Evolutionary conservation across 2,888 invertebrate genomes (phyloP).

Genomic region (Therioaphis trifolii): DNA sequence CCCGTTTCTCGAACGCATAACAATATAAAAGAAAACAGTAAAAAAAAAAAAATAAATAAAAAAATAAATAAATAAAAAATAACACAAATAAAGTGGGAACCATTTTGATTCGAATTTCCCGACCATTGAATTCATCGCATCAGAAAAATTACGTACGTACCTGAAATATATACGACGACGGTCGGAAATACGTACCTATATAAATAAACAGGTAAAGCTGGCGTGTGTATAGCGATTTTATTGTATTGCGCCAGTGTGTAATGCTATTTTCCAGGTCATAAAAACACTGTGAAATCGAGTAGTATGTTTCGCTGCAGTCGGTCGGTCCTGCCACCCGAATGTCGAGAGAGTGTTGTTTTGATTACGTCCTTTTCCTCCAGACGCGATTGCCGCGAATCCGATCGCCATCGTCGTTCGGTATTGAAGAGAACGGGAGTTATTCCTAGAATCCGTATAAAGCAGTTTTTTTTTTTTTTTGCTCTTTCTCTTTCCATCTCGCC

Average conservation of each 20-base stretch:
- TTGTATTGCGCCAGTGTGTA: slow-evolving; percentile 8
- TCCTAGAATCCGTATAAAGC: neutral
- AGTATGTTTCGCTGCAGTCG: neutral
- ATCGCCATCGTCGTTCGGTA: neutral
- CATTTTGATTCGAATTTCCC: neutral
- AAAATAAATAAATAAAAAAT: slow-evolving; percentile 5
- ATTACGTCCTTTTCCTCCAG: neutral
- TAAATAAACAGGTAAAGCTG: neutral
- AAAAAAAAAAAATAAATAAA: neutral
- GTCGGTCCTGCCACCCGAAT: neutral
- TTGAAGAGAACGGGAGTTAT: neutral
- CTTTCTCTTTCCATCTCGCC: no score
- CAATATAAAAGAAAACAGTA: neutral
- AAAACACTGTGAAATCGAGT: slow-evolving; percentile 38
- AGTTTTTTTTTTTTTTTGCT: no score
- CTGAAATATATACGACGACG: neutral
- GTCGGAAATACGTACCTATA: neutral
- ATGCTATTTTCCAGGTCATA: slow-evolving; percentile 49
- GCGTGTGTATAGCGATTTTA: slow-evolving; percentile 1
- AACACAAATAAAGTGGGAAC: neutral
- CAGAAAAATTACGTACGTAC: slow-evolving; percentile 1
- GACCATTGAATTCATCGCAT: neutral
- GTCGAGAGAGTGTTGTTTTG: slow-evolving; percentile 17
- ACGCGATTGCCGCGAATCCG: neutral
- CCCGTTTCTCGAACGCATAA: neutral